These are phyloP conservation scores for Eurypyga helias DNA, from an alignment of 2,113 vertebrate genomes.

Conservation along the genomic window DNA sequence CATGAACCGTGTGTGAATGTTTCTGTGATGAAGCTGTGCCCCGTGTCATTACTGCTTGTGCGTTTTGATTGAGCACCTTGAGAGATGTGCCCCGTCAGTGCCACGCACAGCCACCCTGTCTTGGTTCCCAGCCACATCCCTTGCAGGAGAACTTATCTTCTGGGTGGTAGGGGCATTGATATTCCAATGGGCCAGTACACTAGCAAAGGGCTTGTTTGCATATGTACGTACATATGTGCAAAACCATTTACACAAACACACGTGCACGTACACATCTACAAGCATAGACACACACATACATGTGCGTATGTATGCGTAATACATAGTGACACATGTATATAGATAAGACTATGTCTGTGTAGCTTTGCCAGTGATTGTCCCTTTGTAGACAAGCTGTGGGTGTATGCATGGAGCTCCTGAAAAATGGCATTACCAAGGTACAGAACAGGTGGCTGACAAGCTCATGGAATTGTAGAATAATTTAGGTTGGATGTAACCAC, in stretches of 20 bases:
- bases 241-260: background rate
- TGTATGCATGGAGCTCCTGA: background rate
- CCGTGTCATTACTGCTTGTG: background rate
- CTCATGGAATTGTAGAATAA: background rate
- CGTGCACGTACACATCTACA: background rate
- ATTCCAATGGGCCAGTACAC: background rate
- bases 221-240: fast-evolving
- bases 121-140: background rate
- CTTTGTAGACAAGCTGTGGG: background rate
- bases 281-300: background rate
- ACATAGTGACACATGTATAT: background rate
- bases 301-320: background rate
- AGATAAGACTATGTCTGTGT: background rate
- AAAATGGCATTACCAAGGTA: background rate
- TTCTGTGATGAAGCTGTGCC: background rate
- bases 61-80: background rate
- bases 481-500: background rate
- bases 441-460: background rate
- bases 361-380: background rate
- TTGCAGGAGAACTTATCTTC: background rate
- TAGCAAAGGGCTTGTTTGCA: background rate
- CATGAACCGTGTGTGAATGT: background rate
- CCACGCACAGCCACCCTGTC: fast-evolving
- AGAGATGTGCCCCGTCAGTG: background rate
- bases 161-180: background rate